These are phyloP conservation scores for Strix uralensis DNA, from an alignment of 2,113 vertebrate species.

Conservation along the genomic window DNA sequence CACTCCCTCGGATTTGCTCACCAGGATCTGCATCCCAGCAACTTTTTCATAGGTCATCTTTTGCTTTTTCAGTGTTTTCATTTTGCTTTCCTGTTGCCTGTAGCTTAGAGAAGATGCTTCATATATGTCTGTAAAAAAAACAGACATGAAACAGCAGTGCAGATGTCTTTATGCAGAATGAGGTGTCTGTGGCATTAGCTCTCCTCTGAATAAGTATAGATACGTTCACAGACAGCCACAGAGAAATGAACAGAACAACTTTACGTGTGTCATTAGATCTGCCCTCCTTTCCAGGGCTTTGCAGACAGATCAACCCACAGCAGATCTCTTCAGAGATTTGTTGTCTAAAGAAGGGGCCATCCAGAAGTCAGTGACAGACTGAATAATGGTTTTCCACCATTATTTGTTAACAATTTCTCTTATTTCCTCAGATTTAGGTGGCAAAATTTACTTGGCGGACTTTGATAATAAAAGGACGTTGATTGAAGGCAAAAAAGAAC, in stretches of 20 bases:
- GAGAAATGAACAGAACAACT: neutral
- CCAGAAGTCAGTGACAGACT: neutral
- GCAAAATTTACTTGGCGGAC: slow-evolving; percentile 64
- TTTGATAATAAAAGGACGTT: slow-evolving; percentile 60
- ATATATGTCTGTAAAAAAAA: neutral
- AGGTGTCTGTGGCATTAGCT: neutral
- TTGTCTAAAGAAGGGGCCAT: neutral
- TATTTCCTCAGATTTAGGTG: slow-evolving; percentile 62
- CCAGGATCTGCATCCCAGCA: slow-evolving; percentile 67
- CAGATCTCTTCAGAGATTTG: neutral
- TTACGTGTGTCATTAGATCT: neutral
- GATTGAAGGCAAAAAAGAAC: neutral
- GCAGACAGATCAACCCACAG: neutral
- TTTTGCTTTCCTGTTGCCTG: neutral
- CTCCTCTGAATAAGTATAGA: neutral
- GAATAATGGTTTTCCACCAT: neutral
- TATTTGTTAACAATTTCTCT: neutral
- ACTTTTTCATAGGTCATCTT: slow-evolving; percentile 68
- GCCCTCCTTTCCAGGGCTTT: neutral
- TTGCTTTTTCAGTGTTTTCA: neutral
- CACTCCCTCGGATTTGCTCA: slow-evolving; percentile 56
- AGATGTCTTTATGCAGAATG: neutral
- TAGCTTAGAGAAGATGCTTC: neutral
- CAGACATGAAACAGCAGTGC: too few relatives aligned
- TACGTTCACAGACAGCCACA: neutral